Evolutionary conservation across 1,140 invertebrate genomes (phyloP).

Genomic region (Uloborus diversus): DNA sequence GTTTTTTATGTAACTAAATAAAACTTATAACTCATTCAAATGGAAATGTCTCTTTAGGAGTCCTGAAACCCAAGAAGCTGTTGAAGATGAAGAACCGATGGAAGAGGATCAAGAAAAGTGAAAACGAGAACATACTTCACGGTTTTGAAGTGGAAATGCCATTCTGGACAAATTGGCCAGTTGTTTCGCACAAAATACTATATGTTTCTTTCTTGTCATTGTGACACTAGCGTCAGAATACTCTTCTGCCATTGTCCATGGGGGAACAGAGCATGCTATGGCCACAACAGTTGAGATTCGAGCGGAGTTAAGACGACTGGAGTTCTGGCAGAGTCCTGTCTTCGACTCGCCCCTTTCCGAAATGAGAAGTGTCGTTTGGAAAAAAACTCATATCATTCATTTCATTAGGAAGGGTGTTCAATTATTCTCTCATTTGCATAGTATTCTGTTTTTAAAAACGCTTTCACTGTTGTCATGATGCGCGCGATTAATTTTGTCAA

Average conservation of each 20-base stretch:
- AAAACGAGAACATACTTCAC: neutral
- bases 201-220: constrained; percentile 33
- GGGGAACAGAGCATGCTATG: constrained; percentile 4
- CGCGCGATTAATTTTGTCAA: no score
- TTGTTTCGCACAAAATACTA: constrained; percentile 44
- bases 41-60: constrained; percentile 14
- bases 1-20: no score
- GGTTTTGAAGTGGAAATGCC: neutral
- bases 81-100: constrained; percentile 53
- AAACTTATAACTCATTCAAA: no score
- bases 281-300: constrained; percentile 9
- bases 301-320: neutral
- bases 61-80: constrained; percentile 26
- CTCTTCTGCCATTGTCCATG: constrained; percentile 46
- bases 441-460: constrained; percentile 19
- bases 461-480: constrained; percentile 29
- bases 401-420: neutral
- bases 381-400: constrained; percentile 35
- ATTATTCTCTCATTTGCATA: constrained; percentile 19
- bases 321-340: neutral
- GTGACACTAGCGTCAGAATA: constrained; percentile 32
- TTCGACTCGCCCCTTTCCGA: neutral
- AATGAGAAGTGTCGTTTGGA: neutral
- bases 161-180: constrained; percentile 32
- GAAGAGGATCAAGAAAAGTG: constrained; percentile 56